Conservation (phyloP, 2,113 vertebrate genomes). For the Eurypyga helias region DNA sequence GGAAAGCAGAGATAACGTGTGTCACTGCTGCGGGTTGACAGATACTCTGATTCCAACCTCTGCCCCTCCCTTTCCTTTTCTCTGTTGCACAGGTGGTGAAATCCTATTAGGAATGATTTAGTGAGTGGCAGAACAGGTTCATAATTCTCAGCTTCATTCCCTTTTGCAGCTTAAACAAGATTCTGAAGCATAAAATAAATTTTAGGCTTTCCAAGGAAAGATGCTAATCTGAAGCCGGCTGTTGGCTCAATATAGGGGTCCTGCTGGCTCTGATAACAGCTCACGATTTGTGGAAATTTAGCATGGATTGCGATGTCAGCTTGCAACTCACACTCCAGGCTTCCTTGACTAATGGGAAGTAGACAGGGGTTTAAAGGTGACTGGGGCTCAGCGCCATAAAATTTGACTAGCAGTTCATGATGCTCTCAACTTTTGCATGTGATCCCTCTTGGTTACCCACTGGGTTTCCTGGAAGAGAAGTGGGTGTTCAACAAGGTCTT, state of each 20-base stretch:
- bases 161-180: conserved; percentile 36
- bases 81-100: background rate
- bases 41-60: background rate
- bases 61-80: background rate
- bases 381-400: background rate
- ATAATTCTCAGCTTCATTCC: conserved; percentile 12
- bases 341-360: conserved; percentile 24
- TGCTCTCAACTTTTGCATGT: background rate
- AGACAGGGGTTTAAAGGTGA: background rate
- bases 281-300: conserved; percentile 39
- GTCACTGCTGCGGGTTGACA: background rate
- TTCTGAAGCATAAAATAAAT: conserved; percentile 55
- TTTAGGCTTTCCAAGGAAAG: conserved; percentile 45
- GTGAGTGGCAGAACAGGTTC: background rate
- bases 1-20: conserved; percentile 31
- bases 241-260: background rate
- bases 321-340: background rate
- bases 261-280: conserved; percentile 57
- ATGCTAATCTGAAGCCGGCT: conserved; percentile 42
- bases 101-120: conserved; percentile 34
- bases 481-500: background rate
- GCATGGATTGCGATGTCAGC: conserved; percentile 27
- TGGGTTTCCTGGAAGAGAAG: background rate
- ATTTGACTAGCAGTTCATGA: background rate
- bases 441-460: background rate